A percentile compares a stretch with the other conserved stretches of the same genome.
Conservation (phyloP, 1,140 invertebrate genomes). For the Elymnias hypermnestra region DNA sequence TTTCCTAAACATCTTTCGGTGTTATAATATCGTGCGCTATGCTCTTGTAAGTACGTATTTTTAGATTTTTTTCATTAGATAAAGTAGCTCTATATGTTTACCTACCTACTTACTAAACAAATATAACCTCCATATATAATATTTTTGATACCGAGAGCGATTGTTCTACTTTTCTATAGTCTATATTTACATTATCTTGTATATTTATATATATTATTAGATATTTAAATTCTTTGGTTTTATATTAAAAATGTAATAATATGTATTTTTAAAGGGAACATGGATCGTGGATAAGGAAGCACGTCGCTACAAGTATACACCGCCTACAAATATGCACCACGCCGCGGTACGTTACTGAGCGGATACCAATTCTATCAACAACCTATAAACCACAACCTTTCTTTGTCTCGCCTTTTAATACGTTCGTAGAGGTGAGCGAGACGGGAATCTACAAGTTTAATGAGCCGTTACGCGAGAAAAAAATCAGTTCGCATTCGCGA, state of each 20-base stretch:
- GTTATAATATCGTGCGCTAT: conserved; percentile 58
- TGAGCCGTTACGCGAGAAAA: conserved; percentile 73
- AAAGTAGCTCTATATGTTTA: too few relatives aligned
- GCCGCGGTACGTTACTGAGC: conserved; percentile 67
- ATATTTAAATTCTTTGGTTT: too few relatives aligned
- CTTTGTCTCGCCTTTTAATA: conserved; percentile 70
- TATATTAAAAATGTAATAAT: too few relatives aligned
- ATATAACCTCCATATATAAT: too few relatives aligned
- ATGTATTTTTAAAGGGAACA: too few relatives aligned
- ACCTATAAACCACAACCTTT: conserved; percentile 75
- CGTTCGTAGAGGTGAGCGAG: conserved; percentile 55
- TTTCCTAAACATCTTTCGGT: conserved; percentile 73
- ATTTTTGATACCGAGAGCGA: too few relatives aligned
- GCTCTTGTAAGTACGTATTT: conserved; percentile 52
- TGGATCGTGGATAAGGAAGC: too few relatives aligned
- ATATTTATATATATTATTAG: too few relatives aligned
- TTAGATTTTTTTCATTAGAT: too few relatives aligned
- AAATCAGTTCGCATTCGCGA: conserved; percentile 74
- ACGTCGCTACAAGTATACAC: conserved; percentile 49
- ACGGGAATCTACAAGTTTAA: conserved; percentile 73
- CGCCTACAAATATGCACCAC: conserved; percentile 75
- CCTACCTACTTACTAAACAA: too few relatives aligned
- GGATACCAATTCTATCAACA: conserved; percentile 77
- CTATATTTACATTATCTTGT: too few relatives aligned
- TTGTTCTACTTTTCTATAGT: too few relatives aligned